Conservation (phyloP, 2,113 vertebrate genomes). For the Phylloscopus whistleri region DNA sequence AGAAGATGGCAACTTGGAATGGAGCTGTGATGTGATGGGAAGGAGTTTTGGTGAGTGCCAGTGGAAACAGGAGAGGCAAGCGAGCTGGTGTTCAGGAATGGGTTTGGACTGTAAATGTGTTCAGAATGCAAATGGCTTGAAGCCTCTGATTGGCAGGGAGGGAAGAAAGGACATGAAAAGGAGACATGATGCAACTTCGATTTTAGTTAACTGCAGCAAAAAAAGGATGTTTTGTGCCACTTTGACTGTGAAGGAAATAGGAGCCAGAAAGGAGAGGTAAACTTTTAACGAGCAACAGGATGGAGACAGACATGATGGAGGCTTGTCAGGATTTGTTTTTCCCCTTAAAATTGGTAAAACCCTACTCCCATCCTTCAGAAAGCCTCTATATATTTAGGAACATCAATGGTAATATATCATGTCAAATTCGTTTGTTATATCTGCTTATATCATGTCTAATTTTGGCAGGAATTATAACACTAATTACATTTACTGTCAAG, state of each 20-base stretch:
- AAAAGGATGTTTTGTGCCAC: not conserved
- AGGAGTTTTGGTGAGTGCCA: not conserved
- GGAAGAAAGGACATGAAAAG: not conserved
- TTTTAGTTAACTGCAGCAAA: not conserved
- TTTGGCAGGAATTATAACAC: constrained; percentile 33
- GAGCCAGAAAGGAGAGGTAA: not conserved
- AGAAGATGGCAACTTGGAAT: not conserved
- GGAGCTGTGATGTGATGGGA: not conserved
- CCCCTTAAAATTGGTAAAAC: not conserved
- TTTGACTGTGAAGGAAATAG: not conserved
- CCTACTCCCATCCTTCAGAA: not conserved
- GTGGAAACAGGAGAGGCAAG: not conserved
- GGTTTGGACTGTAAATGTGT: not conserved
- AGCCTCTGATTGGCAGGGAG: not conserved
- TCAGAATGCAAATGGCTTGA: not conserved
- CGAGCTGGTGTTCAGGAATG: not conserved
- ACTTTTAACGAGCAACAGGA: not conserved
- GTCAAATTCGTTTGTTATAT: not conserved
- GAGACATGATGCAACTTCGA: not conserved
- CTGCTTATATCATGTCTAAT: constrained; percentile 10
- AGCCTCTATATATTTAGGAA: not conserved
- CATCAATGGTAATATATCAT: not conserved
- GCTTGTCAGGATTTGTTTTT: not conserved
- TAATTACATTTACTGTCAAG: constrained; percentile 48
- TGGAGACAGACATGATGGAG: not conserved